Percentiles rank a stretch among this genome's conserved stretches.
phyloP scores from a whole-genome alignment of 30 jellyfish, hydroid and myxozoan species.

The Rhopilema esculentum region DNA sequence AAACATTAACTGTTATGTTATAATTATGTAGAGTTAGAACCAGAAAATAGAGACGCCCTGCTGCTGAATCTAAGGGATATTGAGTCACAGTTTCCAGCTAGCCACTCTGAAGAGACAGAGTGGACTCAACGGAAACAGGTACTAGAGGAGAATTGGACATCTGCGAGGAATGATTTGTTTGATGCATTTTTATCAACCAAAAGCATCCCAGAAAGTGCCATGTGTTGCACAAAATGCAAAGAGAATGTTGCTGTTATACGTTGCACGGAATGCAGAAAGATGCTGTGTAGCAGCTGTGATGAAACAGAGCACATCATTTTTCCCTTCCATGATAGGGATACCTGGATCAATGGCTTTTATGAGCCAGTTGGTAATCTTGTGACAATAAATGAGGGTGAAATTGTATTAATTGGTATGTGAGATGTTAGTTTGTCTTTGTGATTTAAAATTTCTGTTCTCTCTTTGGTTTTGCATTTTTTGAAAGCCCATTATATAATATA shows the following conservation, averaged over 20 bases:
- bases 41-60: too few relatives aligned
- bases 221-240: not conserved
- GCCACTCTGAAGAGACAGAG: not conserved
- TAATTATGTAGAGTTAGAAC: too few relatives aligned
- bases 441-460: not conserved
- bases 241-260: slow-evolving; percentile 5
- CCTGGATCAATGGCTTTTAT: slow-evolving; percentile 29
- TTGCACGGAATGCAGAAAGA: slow-evolving; percentile 17
- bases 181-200: not conserved
- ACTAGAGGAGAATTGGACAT: slow-evolving; percentile 31
- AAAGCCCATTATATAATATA: not conserved
- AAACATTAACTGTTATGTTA: too few relatives aligned
- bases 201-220: slow-evolving; percentile 1
- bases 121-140: slow-evolving; percentile 28
- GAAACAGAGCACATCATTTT: not conserved
- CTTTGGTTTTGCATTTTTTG: not conserved
- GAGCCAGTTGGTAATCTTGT: slow-evolving; percentile 8
- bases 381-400: slow-evolving; percentile 22
- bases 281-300: slow-evolving; percentile 10
- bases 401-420: slow-evolving; percentile 10
- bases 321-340: slow-evolving; percentile 26
- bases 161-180: not conserved
- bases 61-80: not conserved
- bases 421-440: not conserved
- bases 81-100: not conserved